Conservation (phyloP, 2,888 invertebrate species). For the Linnaemya tessellans region DNA sequence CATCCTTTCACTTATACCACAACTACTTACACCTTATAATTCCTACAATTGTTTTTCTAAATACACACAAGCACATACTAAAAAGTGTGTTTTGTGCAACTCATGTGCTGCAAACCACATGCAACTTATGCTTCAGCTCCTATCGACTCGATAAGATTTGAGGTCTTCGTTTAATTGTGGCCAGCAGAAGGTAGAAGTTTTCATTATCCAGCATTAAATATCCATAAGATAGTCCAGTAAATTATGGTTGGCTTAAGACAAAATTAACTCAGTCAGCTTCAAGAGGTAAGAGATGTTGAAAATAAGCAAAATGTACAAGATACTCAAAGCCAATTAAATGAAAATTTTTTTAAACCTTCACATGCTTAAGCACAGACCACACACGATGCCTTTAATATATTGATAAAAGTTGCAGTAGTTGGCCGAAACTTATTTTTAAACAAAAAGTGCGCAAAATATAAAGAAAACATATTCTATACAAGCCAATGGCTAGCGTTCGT, state of each 20-base stretch:
- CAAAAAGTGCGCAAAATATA: too few relatives aligned
- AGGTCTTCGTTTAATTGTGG: not conserved
- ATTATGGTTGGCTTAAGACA: not conserved
- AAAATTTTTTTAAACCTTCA: not conserved
- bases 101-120: not conserved
- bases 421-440: too few relatives aligned
- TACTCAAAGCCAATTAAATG: not conserved
- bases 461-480: too few relatives aligned
- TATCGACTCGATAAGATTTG: not conserved
- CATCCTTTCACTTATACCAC: not conserved
- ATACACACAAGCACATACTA: not conserved
- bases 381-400: too few relatives aligned
- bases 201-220: not conserved
- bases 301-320: not conserved
- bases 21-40: not conserved
- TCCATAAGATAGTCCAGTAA: not conserved
- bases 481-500: too few relatives aligned
- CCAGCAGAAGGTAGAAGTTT: not conserved
- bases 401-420: too few relatives aligned
- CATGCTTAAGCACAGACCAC: too few relatives aligned
- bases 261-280: not conserved
- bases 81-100: not conserved
- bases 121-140: not conserved
- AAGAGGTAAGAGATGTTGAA: not conserved
- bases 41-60: not conserved